Evolutionary conservation across 2,888 invertebrate species (phyloP), one percentile per base, ranked within the genome.

Genomic region (Harmothoe impar): DNA sequence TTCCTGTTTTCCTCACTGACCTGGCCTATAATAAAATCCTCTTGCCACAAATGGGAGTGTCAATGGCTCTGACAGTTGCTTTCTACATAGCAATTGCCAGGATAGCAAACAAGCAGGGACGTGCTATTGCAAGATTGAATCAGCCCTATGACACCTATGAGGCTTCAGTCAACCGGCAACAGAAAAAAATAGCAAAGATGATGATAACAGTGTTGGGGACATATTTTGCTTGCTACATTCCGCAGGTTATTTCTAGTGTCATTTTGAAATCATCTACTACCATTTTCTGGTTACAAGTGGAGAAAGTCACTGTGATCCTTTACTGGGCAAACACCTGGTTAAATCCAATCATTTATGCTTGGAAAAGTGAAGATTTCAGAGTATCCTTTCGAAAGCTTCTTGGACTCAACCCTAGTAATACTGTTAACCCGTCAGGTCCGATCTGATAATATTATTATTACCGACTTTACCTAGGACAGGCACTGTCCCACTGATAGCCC

Each of bases 361-460:
- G 62, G 62, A 62, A 62, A n/a, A 62, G 62, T 62, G 62, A 62
- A 62, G 23, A 62, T 62, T 62, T 62, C 20, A 62, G 62, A n/a
- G 7, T 12, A 1, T 3, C 62, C 3, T 62, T 62, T 15, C 20
- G 62, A 1, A 62, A 62, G n/a, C 62, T 62, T 3, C 62, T 62
- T 5, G 20, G 62, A 20, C 62, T 62, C 7, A 62, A 43, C n/a
- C n/a, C 54, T 15, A 10, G 17, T 15, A 52, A 52, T 77, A 33
- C 78, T 77, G 78, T 31, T 10, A 20, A 15, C 54, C 54, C 54
- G 17, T 52, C n/a, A n/a, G n/a, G n/a, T n/a, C n/a, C n/a, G n/a
- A n/a, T n/a, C n/a, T n/a, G n/a, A n/a, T n/a, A n/a, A n/a, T n/a
- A n/a, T n/a, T n/a, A n/a, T n/a, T n/a, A n/a, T n/a, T n/a, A n/a